Conservation (phyloP, 2,888 invertebrate species). For the Rapana venosa region DNA sequence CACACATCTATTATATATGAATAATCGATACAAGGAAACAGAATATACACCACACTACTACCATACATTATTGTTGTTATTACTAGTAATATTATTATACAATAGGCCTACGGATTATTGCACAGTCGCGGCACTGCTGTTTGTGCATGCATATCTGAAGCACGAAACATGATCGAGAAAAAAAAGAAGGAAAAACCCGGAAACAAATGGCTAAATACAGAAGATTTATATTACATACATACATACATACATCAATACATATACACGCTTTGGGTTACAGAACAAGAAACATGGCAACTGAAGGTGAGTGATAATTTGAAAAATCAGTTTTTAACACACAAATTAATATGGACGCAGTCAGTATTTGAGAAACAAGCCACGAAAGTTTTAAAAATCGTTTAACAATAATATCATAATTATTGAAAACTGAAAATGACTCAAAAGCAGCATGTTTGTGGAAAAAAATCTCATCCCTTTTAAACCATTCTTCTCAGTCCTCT, state of each 20-base stretch:
- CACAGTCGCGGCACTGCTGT: slow-evolving; percentile 14
- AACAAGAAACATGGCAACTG: too few relatives aligned
- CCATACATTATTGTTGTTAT: not conserved
- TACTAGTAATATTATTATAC: not conserved
- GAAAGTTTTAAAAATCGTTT: too few relatives aligned
- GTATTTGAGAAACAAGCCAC: too few relatives aligned
- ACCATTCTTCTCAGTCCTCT: too few relatives aligned
- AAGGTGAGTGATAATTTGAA: too few relatives aligned
- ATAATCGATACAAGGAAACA: not conserved
- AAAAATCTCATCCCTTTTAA: too few relatives aligned
- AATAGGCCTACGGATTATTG: not conserved
- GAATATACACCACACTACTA: not conserved
- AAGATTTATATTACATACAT: not conserved
- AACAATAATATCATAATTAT: too few relatives aligned
- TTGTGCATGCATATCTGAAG: slow-evolving; percentile 20
- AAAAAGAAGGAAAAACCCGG: not conserved
- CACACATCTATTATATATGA: not conserved
- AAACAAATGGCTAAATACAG: not conserved
- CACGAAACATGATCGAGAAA: not conserved
- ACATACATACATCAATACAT: not conserved
- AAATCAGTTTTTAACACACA: too few relatives aligned
- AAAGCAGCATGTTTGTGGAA: too few relatives aligned
- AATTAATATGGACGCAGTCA: too few relatives aligned
- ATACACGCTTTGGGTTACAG: too few relatives aligned
- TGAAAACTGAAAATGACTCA: too few relatives aligned